These are phyloP conservation scores for Cremastinae sp. DNA, from an alignment of 2,888 invertebrate genomes.

Conservation along the genomic window DNA sequence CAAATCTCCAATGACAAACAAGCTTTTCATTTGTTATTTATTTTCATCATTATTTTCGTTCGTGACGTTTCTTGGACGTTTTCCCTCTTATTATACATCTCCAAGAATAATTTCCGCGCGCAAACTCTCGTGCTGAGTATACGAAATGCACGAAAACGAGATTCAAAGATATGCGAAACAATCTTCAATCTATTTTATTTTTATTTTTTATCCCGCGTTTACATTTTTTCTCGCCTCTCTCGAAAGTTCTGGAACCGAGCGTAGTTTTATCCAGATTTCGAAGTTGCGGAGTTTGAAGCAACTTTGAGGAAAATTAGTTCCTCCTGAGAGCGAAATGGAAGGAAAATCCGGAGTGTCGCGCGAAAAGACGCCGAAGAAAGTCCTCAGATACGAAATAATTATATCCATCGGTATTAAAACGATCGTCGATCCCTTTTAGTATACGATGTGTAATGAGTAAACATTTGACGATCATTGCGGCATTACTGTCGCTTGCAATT, in stretches of 20 bases:
- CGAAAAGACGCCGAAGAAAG: neutral
- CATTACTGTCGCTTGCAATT: neutral
- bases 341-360: neutral
- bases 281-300: slow-evolving; percentile 11
- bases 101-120: neutral
- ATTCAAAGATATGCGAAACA: slow-evolving; percentile 20
- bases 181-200: too few relatives aligned
- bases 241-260: slow-evolving; percentile 24
- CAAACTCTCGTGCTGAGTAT: neutral
- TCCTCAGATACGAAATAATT: neutral
- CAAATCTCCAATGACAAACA: too few relatives aligned
- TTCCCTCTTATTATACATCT: slow-evolving; percentile 9
- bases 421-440: neutral
- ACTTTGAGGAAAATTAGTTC: slow-evolving; percentile 7
- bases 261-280: neutral
- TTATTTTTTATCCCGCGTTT: neutral
- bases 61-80: neutral
- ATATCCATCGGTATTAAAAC: neutral
- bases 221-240: slow-evolving; percentile 23
- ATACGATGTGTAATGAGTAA: slow-evolving; percentile 6
- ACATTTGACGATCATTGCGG: slow-evolving; percentile 16
- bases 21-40: neutral
- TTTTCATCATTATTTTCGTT: slow-evolving; percentile 5
- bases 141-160: slow-evolving; percentile 13
- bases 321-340: neutral